phyloP scores from a whole-genome alignment of 2,797 vertebrate genomes.

The Periparus ater region DNA sequence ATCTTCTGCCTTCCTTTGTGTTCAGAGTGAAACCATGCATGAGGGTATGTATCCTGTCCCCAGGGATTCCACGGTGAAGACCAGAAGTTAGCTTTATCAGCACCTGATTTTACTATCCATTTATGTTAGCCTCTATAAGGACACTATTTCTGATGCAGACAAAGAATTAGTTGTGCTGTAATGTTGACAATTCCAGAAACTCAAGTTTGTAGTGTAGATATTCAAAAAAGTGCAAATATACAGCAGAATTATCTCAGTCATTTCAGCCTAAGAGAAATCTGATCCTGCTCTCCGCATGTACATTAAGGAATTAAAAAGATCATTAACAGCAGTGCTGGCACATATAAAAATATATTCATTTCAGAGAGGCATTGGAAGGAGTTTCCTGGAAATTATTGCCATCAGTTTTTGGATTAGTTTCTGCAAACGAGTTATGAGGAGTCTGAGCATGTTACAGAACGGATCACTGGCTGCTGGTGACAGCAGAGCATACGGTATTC shows the following conservation, averaged over 20 bases:
- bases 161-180: not conserved
- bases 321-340: not conserved
- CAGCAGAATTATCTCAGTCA: not conserved
- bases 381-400: not conserved
- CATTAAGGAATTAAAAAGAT: not conserved
- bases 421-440: not conserved
- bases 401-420: not conserved
- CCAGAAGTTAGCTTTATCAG: not conserved
- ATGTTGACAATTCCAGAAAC: not conserved
- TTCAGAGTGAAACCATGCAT: not conserved
- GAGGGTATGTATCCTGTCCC: not conserved
- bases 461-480: not conserved
- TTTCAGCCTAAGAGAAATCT: not conserved
- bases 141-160: not conserved
- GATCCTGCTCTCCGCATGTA: fast-evolving
- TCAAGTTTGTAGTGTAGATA: not conserved
- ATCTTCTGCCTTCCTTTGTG: not conserved
- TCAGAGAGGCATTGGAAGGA: not conserved
- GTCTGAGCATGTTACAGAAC: not conserved
- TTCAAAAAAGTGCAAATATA: not conserved
- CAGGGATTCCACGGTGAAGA: not conserved
- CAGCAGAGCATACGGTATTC: not conserved
- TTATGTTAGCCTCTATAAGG: not conserved
- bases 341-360: not conserved
- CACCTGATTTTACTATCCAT: not conserved